Conservation (phyloP, 2,888 invertebrate genomes). For the Girardia tigrina region DNA sequence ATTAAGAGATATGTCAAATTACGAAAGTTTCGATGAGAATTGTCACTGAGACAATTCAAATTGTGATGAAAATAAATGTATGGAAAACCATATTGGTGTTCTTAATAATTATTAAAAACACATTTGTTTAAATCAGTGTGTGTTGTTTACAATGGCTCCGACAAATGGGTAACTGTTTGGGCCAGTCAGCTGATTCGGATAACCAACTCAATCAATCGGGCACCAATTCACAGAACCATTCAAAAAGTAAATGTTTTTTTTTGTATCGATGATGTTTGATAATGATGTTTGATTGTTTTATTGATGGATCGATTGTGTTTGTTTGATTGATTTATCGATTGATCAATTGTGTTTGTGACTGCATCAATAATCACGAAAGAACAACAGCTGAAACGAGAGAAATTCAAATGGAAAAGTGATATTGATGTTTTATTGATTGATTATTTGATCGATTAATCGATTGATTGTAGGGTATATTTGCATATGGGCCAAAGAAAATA, state of each 20-base stretch:
- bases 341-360: too few relatives aligned
- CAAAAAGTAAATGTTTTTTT: background rate
- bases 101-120: too few relatives aligned
- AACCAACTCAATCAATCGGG: background rate
- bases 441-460: too few relatives aligned
- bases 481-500: too few relatives aligned
- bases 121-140: background rate
- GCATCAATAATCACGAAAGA: background rate
- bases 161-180: conserved; percentile 23
- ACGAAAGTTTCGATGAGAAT: too few relatives aligned
- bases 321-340: background rate
- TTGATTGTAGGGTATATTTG: too few relatives aligned
- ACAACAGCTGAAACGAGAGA: conserved; percentile 81
- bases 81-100: too few relatives aligned
- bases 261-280: background rate
- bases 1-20: too few relatives aligned
- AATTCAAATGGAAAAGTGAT: conserved; percentile 91
- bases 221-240: background rate
- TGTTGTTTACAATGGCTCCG: background rate
- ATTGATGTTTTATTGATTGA: too few relatives aligned
- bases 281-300: background rate
- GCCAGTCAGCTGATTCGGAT: conserved; percentile 15
- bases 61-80: too few relatives aligned
- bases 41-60: too few relatives aligned
- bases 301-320: too few relatives aligned